Base-by-base conservation (phyloP, 1,140 invertebrate genomes). In the Drosophila saltans region DNA sequence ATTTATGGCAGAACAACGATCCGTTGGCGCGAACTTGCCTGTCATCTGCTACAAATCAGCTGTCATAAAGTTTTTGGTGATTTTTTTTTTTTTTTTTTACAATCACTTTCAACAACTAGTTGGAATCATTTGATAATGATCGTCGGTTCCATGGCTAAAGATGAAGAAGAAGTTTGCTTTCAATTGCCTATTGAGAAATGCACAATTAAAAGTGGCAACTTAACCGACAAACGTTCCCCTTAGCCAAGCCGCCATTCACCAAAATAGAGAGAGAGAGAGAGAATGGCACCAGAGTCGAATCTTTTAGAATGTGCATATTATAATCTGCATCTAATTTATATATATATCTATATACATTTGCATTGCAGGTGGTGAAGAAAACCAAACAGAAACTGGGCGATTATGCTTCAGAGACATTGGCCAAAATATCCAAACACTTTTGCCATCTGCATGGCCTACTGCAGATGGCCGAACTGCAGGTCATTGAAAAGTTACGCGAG, bases 1-100 rank as follows among this genome's bases (percentile, higher is more conserved):
- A 73, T 89, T 88, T 89, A 89, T 83, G 84, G 83, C 69, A 86
- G 83, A 69, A 88, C 80, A 88, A 86, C 76, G 61, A 78, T 69
- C 69, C 66, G 69, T 69, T 80, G 82, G 83, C 72, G 82, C 82
- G 83, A 86, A 88, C 83, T 88, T 89, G 80, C 80, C 83, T 89
- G 83, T 88, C 83, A 88, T 88, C 83, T 88, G 84, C 84, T 83
- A 88, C 83, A 88, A 88, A 88, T 88, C 84, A 89, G 84, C 83
- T 86, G 82, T 86, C 82, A 88, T 80, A 88, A 88, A 62, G 62
- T 77, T 72, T 81, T 81, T 68, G 63, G 59, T 66, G 33, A 52
- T 71, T 36, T 36, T 36, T 36, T 36, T 36, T 30, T 30, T 30
- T 30, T 36, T 52, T 24, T 85, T 75, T 81, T 89, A 88, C 83